phyloP scores from a whole-genome alignment of 2,797 vertebrate species.

The Hafferia zeledoni region DNA sequence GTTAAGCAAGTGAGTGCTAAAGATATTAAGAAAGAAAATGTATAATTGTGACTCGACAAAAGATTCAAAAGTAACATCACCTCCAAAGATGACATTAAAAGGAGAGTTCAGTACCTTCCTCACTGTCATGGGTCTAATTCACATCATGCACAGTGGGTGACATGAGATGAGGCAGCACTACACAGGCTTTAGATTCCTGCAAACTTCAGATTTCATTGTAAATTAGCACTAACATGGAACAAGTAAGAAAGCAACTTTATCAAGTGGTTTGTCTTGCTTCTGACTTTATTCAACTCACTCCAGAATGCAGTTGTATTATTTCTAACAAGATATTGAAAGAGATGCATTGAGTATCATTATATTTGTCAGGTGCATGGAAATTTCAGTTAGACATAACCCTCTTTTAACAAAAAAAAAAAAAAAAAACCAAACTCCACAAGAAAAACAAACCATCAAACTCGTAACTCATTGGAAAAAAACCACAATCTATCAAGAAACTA shows the following conservation, averaged over 20 bases:
- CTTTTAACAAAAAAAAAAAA: neutral
- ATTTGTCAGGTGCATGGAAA: neutral
- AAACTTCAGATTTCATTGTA: neutral
- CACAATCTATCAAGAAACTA: neutral
- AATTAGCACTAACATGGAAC: neutral
- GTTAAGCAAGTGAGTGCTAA: neutral
- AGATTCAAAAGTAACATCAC: neutral
- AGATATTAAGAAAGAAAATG: neutral
- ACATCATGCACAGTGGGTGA: neutral
- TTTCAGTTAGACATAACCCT: neutral
- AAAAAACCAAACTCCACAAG: neutral
- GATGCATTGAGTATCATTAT: neutral
- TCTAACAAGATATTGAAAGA: neutral
- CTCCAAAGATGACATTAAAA: neutral
- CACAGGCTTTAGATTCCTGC: neutral
- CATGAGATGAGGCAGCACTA: fast-evolving
- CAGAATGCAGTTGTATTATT: neutral
- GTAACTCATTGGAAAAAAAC: neutral
- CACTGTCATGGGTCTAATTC: neutral
- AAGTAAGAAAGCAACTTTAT: neutral
- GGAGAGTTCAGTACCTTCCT: neutral
- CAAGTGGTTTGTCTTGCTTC: neutral
- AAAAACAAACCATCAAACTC: neutral
- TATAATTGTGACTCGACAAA: neutral
- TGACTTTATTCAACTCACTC: neutral